These are phyloP conservation scores for Intellagama lesueurii DNA, from an alignment of 2,797 vertebrate genomes.

Conservation along the genomic window DNA sequence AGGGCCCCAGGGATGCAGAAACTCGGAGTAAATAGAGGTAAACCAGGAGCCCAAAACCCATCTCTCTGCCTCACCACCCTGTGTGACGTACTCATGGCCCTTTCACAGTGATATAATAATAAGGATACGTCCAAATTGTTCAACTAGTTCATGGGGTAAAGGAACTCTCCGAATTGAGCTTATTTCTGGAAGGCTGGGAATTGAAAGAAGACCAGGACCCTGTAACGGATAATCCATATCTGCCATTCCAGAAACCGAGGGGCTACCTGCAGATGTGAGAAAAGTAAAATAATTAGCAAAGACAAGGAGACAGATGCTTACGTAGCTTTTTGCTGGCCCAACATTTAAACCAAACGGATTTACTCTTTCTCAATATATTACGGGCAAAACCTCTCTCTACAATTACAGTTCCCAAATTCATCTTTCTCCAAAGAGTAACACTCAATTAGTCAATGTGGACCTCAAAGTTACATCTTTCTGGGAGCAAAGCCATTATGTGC, in stretches of 20 bases:
- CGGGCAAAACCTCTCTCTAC: neutral
- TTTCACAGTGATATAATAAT: neutral
- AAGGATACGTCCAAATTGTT: slow-evolving; percentile 99
- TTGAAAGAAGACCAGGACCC: slow-evolving; percentile 88
- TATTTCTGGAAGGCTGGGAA: slow-evolving; percentile 94
- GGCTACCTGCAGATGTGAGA: slow-evolving; percentile 83
- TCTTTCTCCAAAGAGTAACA: neutral
- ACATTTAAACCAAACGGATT: neutral
- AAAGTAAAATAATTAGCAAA: neutral
- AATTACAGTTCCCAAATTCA: neutral
- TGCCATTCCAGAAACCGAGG: slow-evolving; percentile 92
- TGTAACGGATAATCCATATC: slow-evolving; percentile 99
- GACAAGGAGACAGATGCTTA: neutral
- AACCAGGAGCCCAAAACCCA: neutral
- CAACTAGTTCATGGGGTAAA: slow-evolving; percentile 94
- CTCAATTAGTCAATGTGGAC: neutral
- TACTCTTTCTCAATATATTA: neutral
- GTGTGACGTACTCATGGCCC: neutral
- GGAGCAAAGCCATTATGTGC: too few species aligned
- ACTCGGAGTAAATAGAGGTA: neutral
- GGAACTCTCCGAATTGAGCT: slow-evolving; percentile 91
- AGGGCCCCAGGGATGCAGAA: neutral
- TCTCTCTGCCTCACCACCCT: too few species aligned
- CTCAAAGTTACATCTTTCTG: neutral
- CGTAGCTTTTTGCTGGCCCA: neutral